Evolutionary conservation across 2,888 invertebrate genomes (phyloP).

Genomic region (Melieria picta): DNA sequence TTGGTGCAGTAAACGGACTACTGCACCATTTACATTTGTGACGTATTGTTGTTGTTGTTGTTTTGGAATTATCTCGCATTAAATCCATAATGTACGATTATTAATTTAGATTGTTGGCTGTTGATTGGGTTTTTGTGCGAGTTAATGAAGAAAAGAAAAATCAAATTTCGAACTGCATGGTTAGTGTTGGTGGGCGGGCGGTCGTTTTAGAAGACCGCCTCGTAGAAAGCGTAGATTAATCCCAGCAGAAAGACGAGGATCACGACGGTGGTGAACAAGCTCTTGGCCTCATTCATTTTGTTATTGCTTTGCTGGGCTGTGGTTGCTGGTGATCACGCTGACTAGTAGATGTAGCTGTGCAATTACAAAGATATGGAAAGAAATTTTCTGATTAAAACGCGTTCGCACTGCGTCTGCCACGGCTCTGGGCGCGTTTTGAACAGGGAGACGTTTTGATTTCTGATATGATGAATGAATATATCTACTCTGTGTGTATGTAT

Average conservation of each 20-base stretch:
- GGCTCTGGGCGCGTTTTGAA: no score
- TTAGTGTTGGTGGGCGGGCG: background rate
- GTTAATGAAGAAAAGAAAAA: background rate
- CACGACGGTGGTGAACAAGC: constrained; percentile 76
- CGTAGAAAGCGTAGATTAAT: constrained; percentile 76
- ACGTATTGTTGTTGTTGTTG: no score
- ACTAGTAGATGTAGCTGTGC: constrained; percentile 37
- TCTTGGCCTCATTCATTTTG: constrained; percentile 72
- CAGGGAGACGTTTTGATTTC: no score
- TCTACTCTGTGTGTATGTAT: background rate
- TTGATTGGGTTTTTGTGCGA: background rate
- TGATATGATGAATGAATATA: background rate
- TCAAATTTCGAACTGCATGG: no score
- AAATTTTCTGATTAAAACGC: constrained; percentile 23
- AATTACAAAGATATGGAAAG: constrained; percentile 37
- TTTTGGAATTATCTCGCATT: no score
- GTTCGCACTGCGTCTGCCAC: background rate
- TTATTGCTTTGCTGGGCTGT: constrained; percentile 46
- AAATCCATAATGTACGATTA: background rate
- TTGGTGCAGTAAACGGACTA: no score
- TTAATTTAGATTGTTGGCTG: background rate
- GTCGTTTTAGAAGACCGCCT: constrained; percentile 66
- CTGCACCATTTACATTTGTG: no score
- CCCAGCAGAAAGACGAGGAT: constrained; percentile 76
- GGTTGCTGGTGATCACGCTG: constrained; percentile 45